These are phyloP conservation scores for Odocoileus hemionus DNA, from an alignment of 2,113 vertebrate species.

Conservation along the genomic window DNA sequence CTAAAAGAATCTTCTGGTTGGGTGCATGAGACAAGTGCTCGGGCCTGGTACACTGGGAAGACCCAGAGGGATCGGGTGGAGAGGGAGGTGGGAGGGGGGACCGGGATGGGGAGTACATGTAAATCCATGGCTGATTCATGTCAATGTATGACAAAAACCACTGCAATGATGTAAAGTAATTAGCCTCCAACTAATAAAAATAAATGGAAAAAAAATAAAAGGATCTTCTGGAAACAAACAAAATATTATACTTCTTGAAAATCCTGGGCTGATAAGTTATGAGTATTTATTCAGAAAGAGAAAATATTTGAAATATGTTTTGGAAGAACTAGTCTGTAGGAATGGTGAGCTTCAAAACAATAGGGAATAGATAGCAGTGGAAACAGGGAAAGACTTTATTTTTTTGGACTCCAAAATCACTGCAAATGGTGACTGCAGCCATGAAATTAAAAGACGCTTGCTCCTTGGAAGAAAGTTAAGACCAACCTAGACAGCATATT, in stretches of 20 bases:
- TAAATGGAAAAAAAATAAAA: too few relatives aligned
- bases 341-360: not conserved
- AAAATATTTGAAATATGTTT: not conserved
- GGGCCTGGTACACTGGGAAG: too few relatives aligned
- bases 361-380: not conserved
- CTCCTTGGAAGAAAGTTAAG: not conserved
- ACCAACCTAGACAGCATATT: not conserved
- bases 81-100: too few relatives aligned
- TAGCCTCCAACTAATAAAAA: too few relatives aligned
- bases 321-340: not conserved
- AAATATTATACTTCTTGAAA: not conserved
- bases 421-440: not conserved
- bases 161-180: too few relatives aligned
- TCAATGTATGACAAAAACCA: too few relatives aligned
- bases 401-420: not conserved
- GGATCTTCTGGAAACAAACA: not conserved
- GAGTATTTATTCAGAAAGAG: not conserved
- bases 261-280: not conserved
- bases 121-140: too few relatives aligned
- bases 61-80: too few relatives aligned
- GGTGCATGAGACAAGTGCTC: too few relatives aligned
- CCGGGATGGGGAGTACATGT: too few relatives aligned
- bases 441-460: not conserved
- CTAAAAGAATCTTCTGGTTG: too few relatives aligned
- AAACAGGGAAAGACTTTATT: not conserved